Evolutionary conservation across 2,888 invertebrate species (phyloP).

Genomic region (Cephus pulcher): DNA sequence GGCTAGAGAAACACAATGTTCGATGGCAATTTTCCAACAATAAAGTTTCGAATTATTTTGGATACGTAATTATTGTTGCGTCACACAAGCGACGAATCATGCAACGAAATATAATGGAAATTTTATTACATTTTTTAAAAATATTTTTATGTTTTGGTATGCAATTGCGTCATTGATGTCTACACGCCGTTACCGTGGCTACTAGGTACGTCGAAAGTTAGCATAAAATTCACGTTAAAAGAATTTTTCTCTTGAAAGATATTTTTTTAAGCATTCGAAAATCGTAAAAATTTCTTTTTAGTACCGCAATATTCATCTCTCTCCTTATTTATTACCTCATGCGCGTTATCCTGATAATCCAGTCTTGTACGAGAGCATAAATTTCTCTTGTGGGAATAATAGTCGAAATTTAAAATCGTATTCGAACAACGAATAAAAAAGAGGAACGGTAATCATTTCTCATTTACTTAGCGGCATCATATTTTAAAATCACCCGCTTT

Average conservation of each 20-base stretch:
- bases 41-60: constrained; percentile 21
- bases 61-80: not conserved
- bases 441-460: not conserved
- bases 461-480: not conserved
- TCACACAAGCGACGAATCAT: not conserved
- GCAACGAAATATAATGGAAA: not conserved
- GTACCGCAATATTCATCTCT: not conserved
- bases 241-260: not conserved
- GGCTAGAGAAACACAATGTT: constrained; percentile 10
- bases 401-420: not conserved
- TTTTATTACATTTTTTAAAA: not conserved
- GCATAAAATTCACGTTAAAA: not conserved
- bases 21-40: constrained; percentile 15
- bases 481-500: not conserved
- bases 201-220: not conserved
- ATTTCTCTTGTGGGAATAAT: not conserved
- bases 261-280: not conserved
- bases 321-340: not conserved
- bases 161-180: not conserved
- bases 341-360: not conserved
- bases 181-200: not conserved
- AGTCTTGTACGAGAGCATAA: not conserved
- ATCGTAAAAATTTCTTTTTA: not conserved
- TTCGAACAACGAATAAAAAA: not conserved
- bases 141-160: not conserved